Base-by-base conservation (phyloP, 2,888 invertebrate genomes). In the Deroplatys truncata region DNA sequence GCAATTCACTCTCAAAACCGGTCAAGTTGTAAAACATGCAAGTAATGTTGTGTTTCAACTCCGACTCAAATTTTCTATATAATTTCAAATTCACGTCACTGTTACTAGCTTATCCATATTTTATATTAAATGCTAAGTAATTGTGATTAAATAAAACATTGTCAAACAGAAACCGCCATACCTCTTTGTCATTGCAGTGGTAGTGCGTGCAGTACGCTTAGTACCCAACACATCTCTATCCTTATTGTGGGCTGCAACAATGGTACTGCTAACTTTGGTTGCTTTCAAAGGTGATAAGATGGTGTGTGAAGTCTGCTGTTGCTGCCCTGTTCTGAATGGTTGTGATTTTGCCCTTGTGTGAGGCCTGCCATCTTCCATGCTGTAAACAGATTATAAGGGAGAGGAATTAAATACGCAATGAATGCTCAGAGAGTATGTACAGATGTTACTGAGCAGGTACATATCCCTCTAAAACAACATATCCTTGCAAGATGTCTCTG, bases 291-390 rank as follows among this genome's bases (percentile, higher is more conserved):
- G 90, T 4, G 91, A 90, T 16, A 91, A 85, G 28, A 89, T 85
- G 20, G 90, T 83, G 35, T 89, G 90, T 25, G 87, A 85, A 15
- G 86, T 86, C 72, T 82, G 87, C 10, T 85, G 84, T 20, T 88
- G 88, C 25, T 88, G 88, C 13, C 85, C 85, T 15, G 87, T 89
- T 35, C 93, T 93, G n/a, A 94, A 93, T 90, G 94, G 94, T 84
- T 94, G 94, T 91, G 94, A 94, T 89, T 93, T 93, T 7, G 94
- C 94, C 1, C 94, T 92, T 4, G 93, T 93, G 91, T 94, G 93
- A 82, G 93, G 92, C 88, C 93, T 84, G n/a, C 90, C 90, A 85
- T 90, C 89, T 28, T 87, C 90, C 84, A 89, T 84, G n/a, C 90
- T 90, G 82, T 4, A 84, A 82, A 13, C 10, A 28, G 31, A 49